A percentile compares a stretch with the other conserved stretches of the same genome.
Conservation (phyloP, 2,113 vertebrate genomes). For the Acinonyx jubatus region DNA sequence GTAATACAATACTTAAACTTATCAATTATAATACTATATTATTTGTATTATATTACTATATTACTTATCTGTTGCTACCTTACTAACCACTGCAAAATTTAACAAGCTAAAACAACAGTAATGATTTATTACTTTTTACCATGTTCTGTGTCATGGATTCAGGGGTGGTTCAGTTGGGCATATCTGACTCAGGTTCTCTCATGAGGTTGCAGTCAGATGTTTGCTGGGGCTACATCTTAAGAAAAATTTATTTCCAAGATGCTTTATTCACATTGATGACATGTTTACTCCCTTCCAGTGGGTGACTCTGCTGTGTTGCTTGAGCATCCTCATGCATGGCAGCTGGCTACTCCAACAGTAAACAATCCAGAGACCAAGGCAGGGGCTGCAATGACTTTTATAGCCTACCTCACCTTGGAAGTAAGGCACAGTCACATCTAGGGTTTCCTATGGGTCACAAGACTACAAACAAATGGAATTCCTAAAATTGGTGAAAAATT, state of each 20-base stretch:
- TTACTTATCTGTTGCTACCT: not conserved
- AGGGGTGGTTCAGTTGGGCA: not conserved
- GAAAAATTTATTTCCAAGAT: not conserved
- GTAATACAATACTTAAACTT: not conserved
- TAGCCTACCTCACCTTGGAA: not conserved
- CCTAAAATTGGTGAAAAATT: not conserved
- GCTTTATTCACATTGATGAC: not conserved
- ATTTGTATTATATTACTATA: not conserved
- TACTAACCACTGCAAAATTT: not conserved
- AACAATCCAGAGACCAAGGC: not conserved
- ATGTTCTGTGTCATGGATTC: not conserved
- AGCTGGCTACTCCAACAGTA: not conserved
- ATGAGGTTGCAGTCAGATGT: not conserved
- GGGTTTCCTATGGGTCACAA: not conserved
- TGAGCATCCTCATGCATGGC: not conserved
- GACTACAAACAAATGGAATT: not conserved
- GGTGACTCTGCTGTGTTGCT: not conserved
- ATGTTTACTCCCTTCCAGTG: not conserved
- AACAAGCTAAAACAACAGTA: not conserved
- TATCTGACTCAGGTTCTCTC: not conserved
- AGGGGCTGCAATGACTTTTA: not conserved
- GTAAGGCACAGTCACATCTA: not conserved
- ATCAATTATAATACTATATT: not conserved
- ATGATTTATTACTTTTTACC: not conserved
- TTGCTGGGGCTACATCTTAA: not conserved